Evolutionary conservation across 2,797 vertebrate species (phyloP).

Genomic region (Eutrigla gurnardus): DNA sequence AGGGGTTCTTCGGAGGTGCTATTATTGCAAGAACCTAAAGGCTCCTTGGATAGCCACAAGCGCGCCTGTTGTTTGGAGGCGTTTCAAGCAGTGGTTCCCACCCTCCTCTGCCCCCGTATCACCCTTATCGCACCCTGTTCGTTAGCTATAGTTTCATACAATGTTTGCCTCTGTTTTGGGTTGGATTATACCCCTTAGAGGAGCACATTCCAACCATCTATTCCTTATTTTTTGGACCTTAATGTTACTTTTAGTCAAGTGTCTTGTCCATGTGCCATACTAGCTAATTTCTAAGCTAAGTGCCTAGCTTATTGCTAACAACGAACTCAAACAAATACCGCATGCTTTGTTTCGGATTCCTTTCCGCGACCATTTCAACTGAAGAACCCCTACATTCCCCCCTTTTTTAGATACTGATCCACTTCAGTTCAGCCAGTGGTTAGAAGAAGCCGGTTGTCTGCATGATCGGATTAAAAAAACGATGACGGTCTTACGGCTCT

Average conservation of each 20-base stretch:
- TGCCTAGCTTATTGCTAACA: background rate
- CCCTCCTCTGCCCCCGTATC: too few species aligned
- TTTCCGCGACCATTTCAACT: too few species aligned
- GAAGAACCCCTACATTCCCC: conserved; percentile 13
- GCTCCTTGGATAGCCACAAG: background rate
- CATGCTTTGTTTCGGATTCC: too few species aligned
- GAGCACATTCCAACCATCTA: too few species aligned
- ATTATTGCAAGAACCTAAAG: background rate
- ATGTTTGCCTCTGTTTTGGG: too few species aligned
- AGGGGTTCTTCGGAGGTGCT: conserved; percentile 15
- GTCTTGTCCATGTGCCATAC: too few species aligned
- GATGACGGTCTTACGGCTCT: conserved; percentile 28
- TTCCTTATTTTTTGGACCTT: too few species aligned
- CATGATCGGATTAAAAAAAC: conserved; percentile 34
- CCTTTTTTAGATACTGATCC: conserved; percentile 23
- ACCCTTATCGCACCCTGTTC: too few species aligned
- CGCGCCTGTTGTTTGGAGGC: background rate
- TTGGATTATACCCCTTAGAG: too few species aligned
- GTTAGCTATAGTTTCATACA: too few species aligned
- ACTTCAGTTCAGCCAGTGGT: conserved; percentile 28
- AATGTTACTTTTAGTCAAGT: too few species aligned
- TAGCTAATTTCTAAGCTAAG: background rate
- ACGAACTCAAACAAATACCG: background rate
- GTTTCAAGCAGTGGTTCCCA: background rate
- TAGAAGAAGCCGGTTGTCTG: conserved; percentile 30